Conservation (phyloP, 1,140 invertebrate species). For the Drosophila oshimai region DNA sequence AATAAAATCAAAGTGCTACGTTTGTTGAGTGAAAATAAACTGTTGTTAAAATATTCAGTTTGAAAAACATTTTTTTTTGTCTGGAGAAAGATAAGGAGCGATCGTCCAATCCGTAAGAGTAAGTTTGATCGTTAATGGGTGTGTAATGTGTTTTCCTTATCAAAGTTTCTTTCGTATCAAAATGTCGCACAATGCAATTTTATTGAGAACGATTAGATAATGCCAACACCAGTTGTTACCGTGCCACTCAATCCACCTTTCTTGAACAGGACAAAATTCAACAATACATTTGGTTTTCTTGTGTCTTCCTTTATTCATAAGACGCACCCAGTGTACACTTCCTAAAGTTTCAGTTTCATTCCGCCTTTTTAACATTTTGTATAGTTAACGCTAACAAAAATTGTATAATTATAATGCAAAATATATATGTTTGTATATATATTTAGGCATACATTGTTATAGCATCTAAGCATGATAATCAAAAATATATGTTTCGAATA, state of each 20-base stretch:
- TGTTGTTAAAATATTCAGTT: background rate
- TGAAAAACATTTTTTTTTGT: background rate
- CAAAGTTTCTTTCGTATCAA: background rate
- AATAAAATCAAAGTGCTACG: constrained; percentile 14
- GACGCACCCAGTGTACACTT: constrained; percentile 51
- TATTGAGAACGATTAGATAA: constrained; percentile 26
- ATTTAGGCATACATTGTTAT: constrained; percentile 58
- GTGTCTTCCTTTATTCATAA: constrained; percentile 50
- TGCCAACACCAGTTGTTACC: background rate
- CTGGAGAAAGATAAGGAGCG: background rate
- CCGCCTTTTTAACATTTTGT: constrained; percentile 42
- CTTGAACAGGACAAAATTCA: constrained; percentile 3
- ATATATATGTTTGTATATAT: constrained; percentile 49
- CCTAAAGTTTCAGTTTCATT: constrained; percentile 40
- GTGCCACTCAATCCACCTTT: background rate
- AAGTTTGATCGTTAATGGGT: background rate
- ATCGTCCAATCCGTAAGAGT: background rate
- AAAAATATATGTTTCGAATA: constrained; percentile 47
- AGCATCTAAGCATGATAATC: constrained; percentile 57
- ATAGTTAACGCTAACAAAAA: constrained; percentile 54
- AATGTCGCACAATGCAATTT: background rate
- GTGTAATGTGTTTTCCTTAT: background rate
- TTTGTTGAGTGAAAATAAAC: background rate
- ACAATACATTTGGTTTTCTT: constrained; percentile 11
- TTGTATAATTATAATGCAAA: constrained; percentile 56